These are phyloP conservation scores for Pandemis corylana DNA, from an alignment of 2,888 invertebrate genomes.

Conservation along the genomic window DNA sequence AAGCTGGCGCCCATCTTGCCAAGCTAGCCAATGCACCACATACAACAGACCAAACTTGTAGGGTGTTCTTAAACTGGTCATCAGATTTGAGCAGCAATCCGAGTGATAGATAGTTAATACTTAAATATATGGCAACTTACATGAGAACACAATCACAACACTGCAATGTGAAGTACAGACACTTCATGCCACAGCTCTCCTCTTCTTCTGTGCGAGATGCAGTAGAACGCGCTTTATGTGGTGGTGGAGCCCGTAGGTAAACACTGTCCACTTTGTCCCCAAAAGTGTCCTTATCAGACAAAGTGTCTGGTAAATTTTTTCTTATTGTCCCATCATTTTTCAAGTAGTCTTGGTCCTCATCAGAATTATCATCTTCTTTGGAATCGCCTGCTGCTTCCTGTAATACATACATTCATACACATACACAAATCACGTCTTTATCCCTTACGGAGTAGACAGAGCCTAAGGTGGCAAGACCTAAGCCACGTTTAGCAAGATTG, in stretches of 20 bases:
- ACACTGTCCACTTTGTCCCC: conserved; percentile 75
- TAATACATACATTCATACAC: not conserved
- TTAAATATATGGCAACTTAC: conserved; percentile 56
- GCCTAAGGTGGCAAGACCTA: no score
- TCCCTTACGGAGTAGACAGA: no score
- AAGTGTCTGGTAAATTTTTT: conserved; percentile 52
- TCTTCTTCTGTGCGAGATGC: conserved; percentile 78
- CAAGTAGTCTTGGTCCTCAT: conserved; percentile 57
- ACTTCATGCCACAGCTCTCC: conserved; percentile 85
- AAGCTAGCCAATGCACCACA: not conserved
- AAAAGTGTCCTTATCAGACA: conserved; percentile 56
- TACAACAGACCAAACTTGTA: not conserved
- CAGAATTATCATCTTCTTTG: conserved; percentile 52
- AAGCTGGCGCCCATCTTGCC: not conserved
- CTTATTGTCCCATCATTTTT: conserved; percentile 58
- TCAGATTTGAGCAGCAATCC: not conserved
- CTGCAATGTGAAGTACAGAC: conserved; percentile 86
- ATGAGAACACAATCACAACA: conserved; percentile 87
- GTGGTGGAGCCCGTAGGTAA: conserved; percentile 61
- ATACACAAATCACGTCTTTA: no score
- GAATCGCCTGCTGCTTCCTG: conserved; percentile 71
- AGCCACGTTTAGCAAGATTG: no score
- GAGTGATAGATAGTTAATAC: not conserved
- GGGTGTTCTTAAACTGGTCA: not conserved
- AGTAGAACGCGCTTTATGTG: conserved; percentile 61